Conservation (phyloP, 2,888 invertebrate genomes). For the Yponomeuta evonymella region DNA sequence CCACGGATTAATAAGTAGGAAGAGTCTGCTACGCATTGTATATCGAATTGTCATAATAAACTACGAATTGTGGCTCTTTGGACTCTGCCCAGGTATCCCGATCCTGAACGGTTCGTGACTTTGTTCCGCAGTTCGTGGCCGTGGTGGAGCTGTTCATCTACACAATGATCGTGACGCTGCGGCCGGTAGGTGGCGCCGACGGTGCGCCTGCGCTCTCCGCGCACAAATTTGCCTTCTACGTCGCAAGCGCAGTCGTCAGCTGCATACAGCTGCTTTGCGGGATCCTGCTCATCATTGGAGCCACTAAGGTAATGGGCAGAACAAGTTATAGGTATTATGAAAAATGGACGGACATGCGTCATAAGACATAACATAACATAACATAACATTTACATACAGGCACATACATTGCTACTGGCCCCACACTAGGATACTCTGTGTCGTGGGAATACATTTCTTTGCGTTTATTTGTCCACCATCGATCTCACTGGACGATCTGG, state of each 20-base stretch:
- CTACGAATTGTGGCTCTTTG: not conserved
- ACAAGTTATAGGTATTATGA: no score
- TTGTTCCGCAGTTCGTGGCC: constrained; percentile 48
- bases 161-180: constrained; percentile 52
- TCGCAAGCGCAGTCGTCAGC: constrained; percentile 49
- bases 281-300: constrained; percentile 53
- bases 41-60: no score
- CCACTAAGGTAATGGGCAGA: constrained; percentile 42
- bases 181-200: constrained; percentile 41
- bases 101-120: not conserved
- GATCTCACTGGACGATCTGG: no score
- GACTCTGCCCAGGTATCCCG: not conserved
- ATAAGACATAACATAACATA: no score
- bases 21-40: no score
- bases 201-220: constrained; percentile 38
- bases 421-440: no score
- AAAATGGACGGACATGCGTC: no score
- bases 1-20: no score
- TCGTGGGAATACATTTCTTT: no score
- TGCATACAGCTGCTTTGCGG: constrained; percentile 53
- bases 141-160: constrained; percentile 51
- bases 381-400: no score
- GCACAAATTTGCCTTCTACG: constrained; percentile 39
- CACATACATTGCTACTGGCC: no score
- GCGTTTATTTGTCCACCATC: no score